Evolutionary conservation across 1,140 invertebrate genomes (phyloP).

Genomic region (Helicoverpa zea): DNA sequence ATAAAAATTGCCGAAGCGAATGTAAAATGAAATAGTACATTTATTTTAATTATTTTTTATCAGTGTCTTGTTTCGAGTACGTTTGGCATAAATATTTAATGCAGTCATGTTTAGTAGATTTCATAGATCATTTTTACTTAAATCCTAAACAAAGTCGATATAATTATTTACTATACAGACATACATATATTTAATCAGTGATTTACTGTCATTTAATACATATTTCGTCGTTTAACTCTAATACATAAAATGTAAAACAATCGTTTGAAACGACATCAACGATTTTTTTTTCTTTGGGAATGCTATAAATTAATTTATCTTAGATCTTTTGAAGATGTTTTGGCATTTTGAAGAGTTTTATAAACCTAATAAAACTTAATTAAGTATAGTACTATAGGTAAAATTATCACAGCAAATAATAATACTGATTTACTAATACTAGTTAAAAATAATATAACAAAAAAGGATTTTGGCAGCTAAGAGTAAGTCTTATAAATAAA

Average conservation of each 20-base stretch:
- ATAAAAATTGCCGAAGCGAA: no score
- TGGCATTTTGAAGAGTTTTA: neutral
- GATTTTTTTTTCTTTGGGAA: conserved; percentile 7
- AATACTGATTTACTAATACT: conserved; percentile 27
- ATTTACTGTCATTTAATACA: conserved; percentile 21
- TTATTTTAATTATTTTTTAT: neutral
- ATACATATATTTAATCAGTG: conserved; percentile 9
- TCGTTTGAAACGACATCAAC: conserved; percentile 39
- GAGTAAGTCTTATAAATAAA: neutral
- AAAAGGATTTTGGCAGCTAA: conserved; percentile 24
- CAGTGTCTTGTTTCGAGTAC: conserved; percentile 20
- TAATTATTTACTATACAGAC: conserved; percentile 29
- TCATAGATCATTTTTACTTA: conserved; percentile 29
- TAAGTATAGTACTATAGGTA: conserved; percentile 14
- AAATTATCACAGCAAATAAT: conserved; percentile 41
- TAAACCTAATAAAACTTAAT: conserved; percentile 4
- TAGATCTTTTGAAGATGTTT: conserved; percentile 15
- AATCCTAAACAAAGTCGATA: conserved; percentile 33
- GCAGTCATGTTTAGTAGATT: conserved; percentile 21
- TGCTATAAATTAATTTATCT: neutral
- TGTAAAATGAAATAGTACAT: neutral
- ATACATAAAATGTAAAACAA: conserved; percentile 36
- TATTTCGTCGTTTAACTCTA: neutral
- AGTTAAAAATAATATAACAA: conserved; percentile 16
- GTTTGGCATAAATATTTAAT: conserved; percentile 29